phyloP scores from a whole-genome alignment of 2,797 vertebrate species.

The Phalanger gymnotis region DNA sequence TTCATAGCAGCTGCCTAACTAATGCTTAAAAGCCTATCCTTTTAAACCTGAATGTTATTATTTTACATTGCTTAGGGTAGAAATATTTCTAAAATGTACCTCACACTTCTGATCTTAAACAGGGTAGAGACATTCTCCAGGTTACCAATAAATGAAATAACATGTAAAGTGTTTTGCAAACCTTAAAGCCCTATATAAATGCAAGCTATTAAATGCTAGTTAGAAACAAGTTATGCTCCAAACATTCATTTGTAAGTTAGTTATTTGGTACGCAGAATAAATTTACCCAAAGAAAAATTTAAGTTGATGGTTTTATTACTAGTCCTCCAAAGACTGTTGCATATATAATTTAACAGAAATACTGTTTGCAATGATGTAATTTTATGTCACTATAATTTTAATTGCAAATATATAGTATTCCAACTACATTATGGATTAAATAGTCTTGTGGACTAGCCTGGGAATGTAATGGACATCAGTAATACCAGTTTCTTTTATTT shows the following conservation, averaged over 20 bases:
- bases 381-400: not conserved
- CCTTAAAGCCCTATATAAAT: not conserved
- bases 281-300: not conserved
- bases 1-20: not conserved
- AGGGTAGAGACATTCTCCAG: not conserved
- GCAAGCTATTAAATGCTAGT: not conserved
- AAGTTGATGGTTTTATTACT: not conserved
- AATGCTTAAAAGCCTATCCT: not conserved
- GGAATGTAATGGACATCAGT: not conserved
- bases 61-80: not conserved
- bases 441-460: not conserved
- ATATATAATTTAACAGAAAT: not conserved
- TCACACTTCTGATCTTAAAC: not conserved
- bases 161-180: not conserved
- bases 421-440: not conserved
- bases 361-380: not conserved
- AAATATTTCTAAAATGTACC: not conserved
- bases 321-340: not conserved
- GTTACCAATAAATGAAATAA: not conserved
- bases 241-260: not conserved
- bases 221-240: not conserved
- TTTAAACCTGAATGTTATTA: not conserved
- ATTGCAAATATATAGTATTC: not conserved
- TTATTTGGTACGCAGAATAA: not conserved
- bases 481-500: not conserved